A percentile compares a stretch with the other conserved stretches of the same genome.
These are phyloP conservation scores for Hyles lineata DNA, from an alignment of 2,888 invertebrate genomes.

Conservation along the genomic window DNA sequence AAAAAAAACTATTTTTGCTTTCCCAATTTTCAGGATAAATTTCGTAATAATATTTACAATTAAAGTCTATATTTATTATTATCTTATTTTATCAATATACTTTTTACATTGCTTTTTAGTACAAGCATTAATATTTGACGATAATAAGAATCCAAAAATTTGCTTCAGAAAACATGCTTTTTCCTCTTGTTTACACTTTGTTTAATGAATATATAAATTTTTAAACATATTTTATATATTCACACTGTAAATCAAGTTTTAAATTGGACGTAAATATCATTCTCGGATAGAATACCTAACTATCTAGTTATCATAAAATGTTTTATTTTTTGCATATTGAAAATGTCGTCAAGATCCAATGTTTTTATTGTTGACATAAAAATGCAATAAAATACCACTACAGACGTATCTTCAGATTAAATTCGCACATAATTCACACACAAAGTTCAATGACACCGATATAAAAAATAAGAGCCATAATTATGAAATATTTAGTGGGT, in stretches of 20 bases:
- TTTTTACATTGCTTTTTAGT: not conserved
- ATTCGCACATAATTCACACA: not conserved
- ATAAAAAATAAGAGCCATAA: not conserved
- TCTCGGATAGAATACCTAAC: not conserved
- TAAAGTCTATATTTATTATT: not conserved
- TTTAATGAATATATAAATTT: not conserved
- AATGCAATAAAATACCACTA: not conserved
- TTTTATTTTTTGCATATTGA: not conserved
- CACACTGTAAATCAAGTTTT: not conserved
- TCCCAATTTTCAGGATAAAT: too few relatives aligned
- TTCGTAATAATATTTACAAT: too few relatives aligned
- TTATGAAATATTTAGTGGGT: too few relatives aligned
- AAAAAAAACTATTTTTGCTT: too few relatives aligned
- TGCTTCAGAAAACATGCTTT: not conserved
- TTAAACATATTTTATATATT: slow-evolving; percentile 1
- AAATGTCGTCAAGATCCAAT: not conserved
- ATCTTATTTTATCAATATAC: not conserved
- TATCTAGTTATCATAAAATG: not conserved
- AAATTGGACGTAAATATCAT: not conserved
- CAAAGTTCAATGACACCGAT: not conserved
- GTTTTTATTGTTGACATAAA: slow-evolving; percentile 20
- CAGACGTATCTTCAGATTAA: too few relatives aligned
- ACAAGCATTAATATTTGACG: not conserved
- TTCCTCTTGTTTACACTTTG: not conserved
- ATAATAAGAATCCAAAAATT: not conserved